Conservation (phyloP, 2,888 invertebrate species). For the Peribatodes rhomboidaria region DNA sequence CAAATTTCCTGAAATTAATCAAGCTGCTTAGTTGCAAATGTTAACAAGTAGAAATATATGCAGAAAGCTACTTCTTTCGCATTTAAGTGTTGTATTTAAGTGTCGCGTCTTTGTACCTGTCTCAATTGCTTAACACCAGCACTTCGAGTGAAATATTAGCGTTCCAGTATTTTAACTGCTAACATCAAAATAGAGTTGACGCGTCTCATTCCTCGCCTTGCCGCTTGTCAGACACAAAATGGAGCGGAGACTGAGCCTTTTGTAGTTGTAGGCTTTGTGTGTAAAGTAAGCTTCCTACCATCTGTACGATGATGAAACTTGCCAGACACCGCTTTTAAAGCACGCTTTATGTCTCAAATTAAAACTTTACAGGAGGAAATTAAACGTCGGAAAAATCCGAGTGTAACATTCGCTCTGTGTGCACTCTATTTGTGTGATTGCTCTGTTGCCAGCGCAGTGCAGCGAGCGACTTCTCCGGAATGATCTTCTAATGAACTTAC, state of each 20-base stretch:
- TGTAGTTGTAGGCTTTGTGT: constrained; percentile 85
- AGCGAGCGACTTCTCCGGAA: constrained; percentile 27
- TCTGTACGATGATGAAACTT: constrained; percentile 85
- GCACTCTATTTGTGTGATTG: constrained; percentile 37
- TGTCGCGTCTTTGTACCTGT: not conserved
- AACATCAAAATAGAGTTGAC: constrained; percentile 74
- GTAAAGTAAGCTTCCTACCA: constrained; percentile 84
- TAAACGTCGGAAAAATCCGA: constrained; percentile 76
- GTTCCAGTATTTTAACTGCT: constrained; percentile 65
- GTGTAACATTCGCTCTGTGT: constrained; percentile 22
- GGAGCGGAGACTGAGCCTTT: constrained; percentile 81
- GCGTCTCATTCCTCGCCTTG: constrained; percentile 77
- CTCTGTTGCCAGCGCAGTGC: constrained; percentile 29
- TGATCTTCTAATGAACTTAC: constrained; percentile 34
- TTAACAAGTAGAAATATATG: too few relatives aligned
- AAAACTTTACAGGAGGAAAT: constrained; percentile 84
- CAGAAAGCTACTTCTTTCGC: too few relatives aligned
- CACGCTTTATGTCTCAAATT: constrained; percentile 83
- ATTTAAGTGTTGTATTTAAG: not conserved
- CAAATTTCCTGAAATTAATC: too few relatives aligned
- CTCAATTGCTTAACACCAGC: constrained; percentile 15
- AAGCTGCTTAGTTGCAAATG: too few relatives aligned
- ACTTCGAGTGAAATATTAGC: constrained; percentile 46
- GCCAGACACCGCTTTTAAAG: constrained; percentile 85
- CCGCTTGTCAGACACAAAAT: constrained; percentile 82